phyloP scores from a whole-genome alignment of 2,113 vertebrate species.

The Poicephalus gulielmi region DNA sequence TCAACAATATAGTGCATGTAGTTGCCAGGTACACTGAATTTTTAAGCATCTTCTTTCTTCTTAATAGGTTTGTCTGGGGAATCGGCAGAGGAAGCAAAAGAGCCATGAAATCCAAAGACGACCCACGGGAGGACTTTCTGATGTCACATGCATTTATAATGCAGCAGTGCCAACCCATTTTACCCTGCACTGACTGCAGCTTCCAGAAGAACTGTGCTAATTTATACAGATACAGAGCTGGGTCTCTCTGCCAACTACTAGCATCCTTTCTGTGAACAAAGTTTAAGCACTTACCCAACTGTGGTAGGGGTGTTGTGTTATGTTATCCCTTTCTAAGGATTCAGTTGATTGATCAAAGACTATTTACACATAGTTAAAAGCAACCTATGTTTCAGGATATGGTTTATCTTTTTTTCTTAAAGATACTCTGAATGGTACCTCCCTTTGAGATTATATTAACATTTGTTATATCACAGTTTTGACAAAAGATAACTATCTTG shows the following conservation, averaged over 20 bases:
- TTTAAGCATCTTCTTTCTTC: slow-evolving; percentile 36
- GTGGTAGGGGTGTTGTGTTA: neutral
- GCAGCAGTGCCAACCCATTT: neutral
- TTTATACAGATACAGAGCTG: neutral
- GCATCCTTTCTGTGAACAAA: neutral
- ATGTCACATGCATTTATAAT: slow-evolving; percentile 14
- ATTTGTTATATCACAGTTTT: slow-evolving; percentile 49
- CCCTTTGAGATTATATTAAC: slow-evolving; percentile 42
- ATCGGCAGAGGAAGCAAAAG: slow-evolving; percentile 47
- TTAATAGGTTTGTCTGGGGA: slow-evolving; percentile 50
- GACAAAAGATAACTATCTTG: slow-evolving; percentile 33
- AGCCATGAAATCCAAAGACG: slow-evolving; percentile 33
- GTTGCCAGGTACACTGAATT: neutral
- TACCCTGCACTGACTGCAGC: neutral
- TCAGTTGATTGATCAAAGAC: slow-evolving; percentile 52
- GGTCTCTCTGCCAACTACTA: neutral
- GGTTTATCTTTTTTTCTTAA: slow-evolving; percentile 1
- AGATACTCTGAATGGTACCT: slow-evolving; percentile 17
- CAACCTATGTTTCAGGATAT: slow-evolving; percentile 35
- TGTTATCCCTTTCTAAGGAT: slow-evolving; percentile 19
- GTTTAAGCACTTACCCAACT: neutral
- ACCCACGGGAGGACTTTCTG: slow-evolving; percentile 11
- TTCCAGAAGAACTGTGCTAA: neutral
- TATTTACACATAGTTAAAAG: slow-evolving; percentile 49
- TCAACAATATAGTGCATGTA: neutral